phyloP scores from a whole-genome alignment of 1,140 invertebrate species.

The Plectus sambesii region DNA sequence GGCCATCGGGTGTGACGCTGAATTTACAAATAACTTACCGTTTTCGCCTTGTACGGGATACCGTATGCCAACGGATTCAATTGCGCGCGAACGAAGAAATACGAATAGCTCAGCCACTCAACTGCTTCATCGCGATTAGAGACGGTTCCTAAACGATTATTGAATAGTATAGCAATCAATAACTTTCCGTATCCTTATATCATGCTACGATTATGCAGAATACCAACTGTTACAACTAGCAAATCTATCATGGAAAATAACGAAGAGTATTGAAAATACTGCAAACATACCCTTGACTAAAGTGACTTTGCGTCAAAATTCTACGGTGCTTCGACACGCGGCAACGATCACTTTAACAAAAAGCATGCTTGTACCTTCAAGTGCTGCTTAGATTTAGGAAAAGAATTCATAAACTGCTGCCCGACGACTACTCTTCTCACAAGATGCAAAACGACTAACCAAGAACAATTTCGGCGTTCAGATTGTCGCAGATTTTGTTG shows the following conservation, averaged over 20 bases:
- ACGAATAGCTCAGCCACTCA: slow-evolving; percentile 94
- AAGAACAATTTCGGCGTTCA: slow-evolving; percentile 82
- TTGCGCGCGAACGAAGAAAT: slow-evolving; percentile 82
- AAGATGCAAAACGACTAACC: slow-evolving; percentile 8
- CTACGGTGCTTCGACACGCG: too few relatives aligned
- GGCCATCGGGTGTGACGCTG: background rate
- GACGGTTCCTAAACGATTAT: slow-evolving; percentile 77
- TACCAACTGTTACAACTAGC: too few relatives aligned
- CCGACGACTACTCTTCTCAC: too few relatives aligned
- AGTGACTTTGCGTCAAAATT: too few relatives aligned
- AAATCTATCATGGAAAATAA: too few relatives aligned
- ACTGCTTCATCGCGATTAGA: slow-evolving; percentile 88
- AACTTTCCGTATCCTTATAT: too few relatives aligned
- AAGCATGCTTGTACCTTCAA: too few relatives aligned
- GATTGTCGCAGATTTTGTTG: slow-evolving; percentile 77
- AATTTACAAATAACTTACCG: slow-evolving; percentile 44
- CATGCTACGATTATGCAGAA: too few relatives aligned
- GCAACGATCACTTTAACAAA: slow-evolving; percentile 9
- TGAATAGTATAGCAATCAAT: slow-evolving; percentile 49
- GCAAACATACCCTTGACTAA: too few relatives aligned
- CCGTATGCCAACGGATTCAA: slow-evolving; percentile 85
- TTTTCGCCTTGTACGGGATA: slow-evolving; percentile 58
- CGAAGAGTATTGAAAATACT: too few relatives aligned
- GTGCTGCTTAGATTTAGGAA: too few relatives aligned
- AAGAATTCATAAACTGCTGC: too few relatives aligned